Percentiles rank a stretch among this genome's conserved stretches.
Evolutionary conservation across 1,140 invertebrate genomes (phyloP).

Genomic region (Brachionus paranguensis): DNA sequence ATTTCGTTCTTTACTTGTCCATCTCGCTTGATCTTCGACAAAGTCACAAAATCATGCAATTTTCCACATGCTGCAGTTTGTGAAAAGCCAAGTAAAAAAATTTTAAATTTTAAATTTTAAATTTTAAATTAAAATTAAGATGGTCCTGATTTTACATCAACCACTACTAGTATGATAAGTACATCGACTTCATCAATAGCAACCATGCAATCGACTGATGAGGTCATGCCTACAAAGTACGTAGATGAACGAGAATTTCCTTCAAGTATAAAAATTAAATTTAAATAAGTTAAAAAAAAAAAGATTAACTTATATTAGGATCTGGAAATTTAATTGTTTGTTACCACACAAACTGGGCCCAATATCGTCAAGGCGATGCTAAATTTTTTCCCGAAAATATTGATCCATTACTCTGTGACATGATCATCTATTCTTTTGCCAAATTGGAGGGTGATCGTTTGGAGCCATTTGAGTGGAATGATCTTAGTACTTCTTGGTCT

Average conservation of each 20-base stretch:
- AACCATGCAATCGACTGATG: background rate
- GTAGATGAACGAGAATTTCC: background rate
- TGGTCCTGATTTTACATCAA: background rate
- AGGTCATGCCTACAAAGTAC: background rate
- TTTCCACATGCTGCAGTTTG: constrained; percentile 10
- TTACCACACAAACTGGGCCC: constrained; percentile 86
- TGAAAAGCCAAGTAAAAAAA: background rate
- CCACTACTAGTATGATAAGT: background rate
- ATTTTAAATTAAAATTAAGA: background rate
- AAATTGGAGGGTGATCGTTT: constrained; percentile 62
- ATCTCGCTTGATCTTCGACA: background rate
- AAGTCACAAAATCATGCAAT: constrained; percentile 15
- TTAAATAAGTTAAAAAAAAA: background rate
- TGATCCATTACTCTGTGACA: constrained; percentile 76
- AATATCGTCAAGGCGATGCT: constrained; percentile 74
- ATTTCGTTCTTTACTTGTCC: background rate
- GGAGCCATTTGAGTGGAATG: constrained; percentile 73
- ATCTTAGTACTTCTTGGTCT: constrained; percentile 59
- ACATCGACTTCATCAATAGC: background rate
- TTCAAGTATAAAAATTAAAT: background rate
- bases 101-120: too few relatives aligned
- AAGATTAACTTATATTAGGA: background rate
- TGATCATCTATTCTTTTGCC: constrained; percentile 86
- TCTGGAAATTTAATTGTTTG: constrained; percentile 60
- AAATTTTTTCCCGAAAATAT: constrained; percentile 80